phyloP scores from a whole-genome alignment of 2,888 invertebrate species.

The Cosmorhoe ocellata region DNA sequence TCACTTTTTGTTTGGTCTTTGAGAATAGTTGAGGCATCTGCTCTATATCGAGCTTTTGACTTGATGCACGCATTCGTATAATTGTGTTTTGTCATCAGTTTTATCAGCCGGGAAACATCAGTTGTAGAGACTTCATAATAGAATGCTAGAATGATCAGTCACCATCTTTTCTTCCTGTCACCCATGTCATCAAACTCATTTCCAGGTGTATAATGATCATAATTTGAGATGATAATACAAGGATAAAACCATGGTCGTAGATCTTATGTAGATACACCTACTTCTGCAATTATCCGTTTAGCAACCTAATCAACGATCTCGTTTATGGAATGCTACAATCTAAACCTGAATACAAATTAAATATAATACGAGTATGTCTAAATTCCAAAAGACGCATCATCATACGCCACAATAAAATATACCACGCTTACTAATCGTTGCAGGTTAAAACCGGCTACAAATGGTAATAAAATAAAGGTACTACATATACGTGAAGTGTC shows the following conservation, averaged over 20 bases:
- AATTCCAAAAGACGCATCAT: constrained; percentile 58
- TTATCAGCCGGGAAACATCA: too few relatives aligned
- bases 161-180: too few relatives aligned
- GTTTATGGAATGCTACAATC: constrained; percentile 21
- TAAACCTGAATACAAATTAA: constrained; percentile 29
- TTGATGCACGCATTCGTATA: not conserved
- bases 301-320: constrained; percentile 3
- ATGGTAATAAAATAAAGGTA: constrained; percentile 79
- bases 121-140: too few relatives aligned
- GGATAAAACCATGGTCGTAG: too few relatives aligned
- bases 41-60: constrained; percentile 9
- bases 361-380: constrained; percentile 48
- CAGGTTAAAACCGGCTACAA: constrained; percentile 78
- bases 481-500: constrained; percentile 72
- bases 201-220: too few relatives aligned
- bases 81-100: not conserved
- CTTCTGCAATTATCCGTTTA: constrained; percentile 5
- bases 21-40: constrained; percentile 18
- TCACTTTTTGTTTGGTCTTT: constrained; percentile 37
- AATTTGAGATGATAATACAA: too few relatives aligned
- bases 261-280: constrained; percentile 3
- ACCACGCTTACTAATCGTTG: constrained; percentile 70
- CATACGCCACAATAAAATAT: constrained; percentile 69
- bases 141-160: not conserved
- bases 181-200: too few relatives aligned